Base-by-base conservation (phyloP, 1,140 invertebrate genomes). In the Rhagoletis zephyria region DNA sequence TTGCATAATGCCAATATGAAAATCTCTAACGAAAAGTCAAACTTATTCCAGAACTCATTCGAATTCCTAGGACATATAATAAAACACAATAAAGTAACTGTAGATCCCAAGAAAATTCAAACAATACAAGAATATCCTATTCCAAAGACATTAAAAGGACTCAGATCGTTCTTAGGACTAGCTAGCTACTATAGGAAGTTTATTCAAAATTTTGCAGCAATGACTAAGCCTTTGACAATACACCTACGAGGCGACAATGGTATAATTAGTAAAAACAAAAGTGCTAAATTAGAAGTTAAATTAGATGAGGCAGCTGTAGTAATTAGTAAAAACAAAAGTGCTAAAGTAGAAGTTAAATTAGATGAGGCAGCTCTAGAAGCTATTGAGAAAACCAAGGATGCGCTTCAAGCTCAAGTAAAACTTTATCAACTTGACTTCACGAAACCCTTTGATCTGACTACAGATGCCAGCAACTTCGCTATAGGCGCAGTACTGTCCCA, bases 381-480 rank as follows among this genome's bases (percentile, higher is more conserved):
- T 56, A 56, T 56, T 9, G 51, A 56, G 51, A 56, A 56, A 56
- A 56, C 9, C 51, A 56, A 56, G 64, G 9, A 65, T 65, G 64
- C 64, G 5, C 64, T 65, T 65, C 64, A 65, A 30, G 64, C 64
- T 65, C 64, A 65, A 65, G 64, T 65, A 65, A 9, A 65, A 65
- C 19, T 65, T 65, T 65, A 65, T 65, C 64, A 65, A 65, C 64
- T 19, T 65, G 64, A 65, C 64, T 65, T 65, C 64, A 65, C n/a
- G n/a, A 65, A 65, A 19, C n/a, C 16, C 9, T 65, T 30, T 65
- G 64, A 65, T 30, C 64, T 65, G 19, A 19, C n/a, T 30, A 30
- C 30, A 30, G 30, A 30, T 30, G 30, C 30, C 30, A 30, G 30
- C 30, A 30, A 30, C 30, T 30, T 30, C 30, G 30, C 30, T 30